Base-by-base conservation (phyloP, 2,888 invertebrate species). In the Agrochola lota region DNA sequence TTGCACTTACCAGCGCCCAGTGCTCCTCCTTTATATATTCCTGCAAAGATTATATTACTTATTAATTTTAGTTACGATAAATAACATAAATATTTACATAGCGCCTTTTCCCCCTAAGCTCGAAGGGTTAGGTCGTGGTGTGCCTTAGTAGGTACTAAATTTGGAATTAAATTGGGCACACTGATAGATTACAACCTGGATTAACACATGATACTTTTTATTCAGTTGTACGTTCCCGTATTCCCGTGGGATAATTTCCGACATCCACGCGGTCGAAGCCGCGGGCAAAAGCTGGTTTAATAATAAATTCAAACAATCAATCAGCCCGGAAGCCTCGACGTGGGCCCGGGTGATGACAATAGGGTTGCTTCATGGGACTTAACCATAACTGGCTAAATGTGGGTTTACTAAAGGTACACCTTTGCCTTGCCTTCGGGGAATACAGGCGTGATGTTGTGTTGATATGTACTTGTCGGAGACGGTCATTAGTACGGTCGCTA, bases 1-100 rank as follows among this genome's bases (percentile, higher is more conserved):
- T 63, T 64, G 35, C 20, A 74, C 86, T 74, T 74, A 84, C 84
- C 84, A 55, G 66, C 69, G 4, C 77, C 86, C 26, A 82, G 23
- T 35, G 77, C 83, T 40, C 69, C 69, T 11, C 69, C 86, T 1
- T 23, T 26, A 40, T 74, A 77, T 62, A 60, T 69, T 66, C 17
- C 81, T 81, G 81, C 5, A 75, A 81, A 52, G 0, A 52, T 30
- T 17, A 64, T 17, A n/a, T 66, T 43, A 46, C 11, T 66, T 26
- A 66, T 20, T 26, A 0, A 46, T 46, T 66, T 43, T n/a, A 40
- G n/a, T 43, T 26, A 26, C 3, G 20, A 40, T n/a, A 40, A 15
- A n/a, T 40, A 17, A 46, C 1, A 46, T 20, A 67, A 20, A 46
- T 6, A 66, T 26, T 43, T 66, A 46, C 7, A 20, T 66, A 6